phyloP scores from a whole-genome alignment of 2,888 invertebrate genomes.

The Clanis bilineata region DNA sequence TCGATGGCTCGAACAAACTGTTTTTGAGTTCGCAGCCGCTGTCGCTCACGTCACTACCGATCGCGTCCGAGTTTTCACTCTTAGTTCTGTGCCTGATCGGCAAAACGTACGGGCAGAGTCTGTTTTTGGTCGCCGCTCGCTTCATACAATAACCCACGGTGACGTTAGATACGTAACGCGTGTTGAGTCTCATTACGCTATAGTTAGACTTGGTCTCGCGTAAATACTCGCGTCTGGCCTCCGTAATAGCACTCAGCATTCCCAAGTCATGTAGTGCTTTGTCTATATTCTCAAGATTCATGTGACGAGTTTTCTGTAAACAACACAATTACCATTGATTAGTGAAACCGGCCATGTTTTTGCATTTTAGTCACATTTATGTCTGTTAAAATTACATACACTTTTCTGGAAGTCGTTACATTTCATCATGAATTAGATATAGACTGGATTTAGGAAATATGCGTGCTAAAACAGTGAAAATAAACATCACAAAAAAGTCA shows the following conservation, averaged over 20 bases:
- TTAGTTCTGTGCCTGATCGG: conserved; percentile 83
- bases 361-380: conserved; percentile 20
- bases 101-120: conserved; percentile 82
- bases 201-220: conserved; percentile 75
- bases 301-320: conserved; percentile 72
- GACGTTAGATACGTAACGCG: conserved; percentile 84
- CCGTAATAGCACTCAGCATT: conserved; percentile 83
- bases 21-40: conserved; percentile 56
- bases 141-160: conserved; percentile 84
- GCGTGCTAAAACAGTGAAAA: conserved; percentile 66
- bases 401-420: conserved; percentile 66
- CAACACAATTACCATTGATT: conserved; percentile 51
- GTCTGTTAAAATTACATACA: conserved; percentile 44
- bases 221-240: conserved; percentile 81
- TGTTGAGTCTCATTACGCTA: conserved; percentile 81
- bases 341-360: conserved; percentile 29
- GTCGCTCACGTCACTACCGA: conserved; percentile 61
- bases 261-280: conserved; percentile 83
- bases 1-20: conserved; percentile 67
- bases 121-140: conserved; percentile 75
- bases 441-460: conserved; percentile 52
- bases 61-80: conserved; percentile 84
- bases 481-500: conserved; percentile 80
- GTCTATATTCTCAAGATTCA: conserved; percentile 81
- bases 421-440: conserved; percentile 62